Percentiles rank a stretch among this genome's conserved stretches.
These are phyloP conservation scores for Tetraneura akinire DNA, from an alignment of 1,140 invertebrate species.

Conservation along the genomic window DNA sequence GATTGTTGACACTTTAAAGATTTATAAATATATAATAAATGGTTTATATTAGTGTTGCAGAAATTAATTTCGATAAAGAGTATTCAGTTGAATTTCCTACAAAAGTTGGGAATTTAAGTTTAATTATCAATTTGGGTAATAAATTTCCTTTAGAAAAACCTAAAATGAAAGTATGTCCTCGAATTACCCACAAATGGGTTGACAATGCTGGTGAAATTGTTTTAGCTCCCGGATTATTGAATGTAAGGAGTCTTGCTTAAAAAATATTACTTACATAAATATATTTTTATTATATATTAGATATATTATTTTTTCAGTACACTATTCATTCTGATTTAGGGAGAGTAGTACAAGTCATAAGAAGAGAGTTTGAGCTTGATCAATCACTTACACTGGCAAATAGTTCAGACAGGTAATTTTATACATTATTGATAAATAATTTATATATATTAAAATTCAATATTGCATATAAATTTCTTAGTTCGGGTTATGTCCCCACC, in stretches of 20 bases:
- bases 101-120: conserved; percentile 65
- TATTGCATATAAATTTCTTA: neutral
- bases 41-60: conserved; percentile 64
- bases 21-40: too few species aligned
- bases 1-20: too few species aligned
- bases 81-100: conserved; percentile 71
- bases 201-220: conserved; percentile 67
- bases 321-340: conserved; percentile 76
- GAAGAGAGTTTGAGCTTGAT: conserved; percentile 72
- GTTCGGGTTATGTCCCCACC: conserved; percentile 6
- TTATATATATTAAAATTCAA: too few species aligned
- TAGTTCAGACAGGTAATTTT: conserved; percentile 56
- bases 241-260: conserved; percentile 62
- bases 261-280: neutral
- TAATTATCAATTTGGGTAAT: conserved; percentile 66
- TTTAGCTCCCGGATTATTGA: conserved; percentile 71
- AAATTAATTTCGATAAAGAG: conserved; percentile 69
- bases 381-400: conserved; percentile 60
- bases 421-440: neutral
- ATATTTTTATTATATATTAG: too few species aligned
- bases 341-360: conserved; percentile 75
- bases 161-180: conserved; percentile 67
- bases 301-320: conserved; percentile 61
- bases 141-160: conserved; percentile 77
- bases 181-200: conserved; percentile 71